Base-by-base conservation (phyloP, 2,113 vertebrate genomes). In the Eurypyga helias region DNA sequence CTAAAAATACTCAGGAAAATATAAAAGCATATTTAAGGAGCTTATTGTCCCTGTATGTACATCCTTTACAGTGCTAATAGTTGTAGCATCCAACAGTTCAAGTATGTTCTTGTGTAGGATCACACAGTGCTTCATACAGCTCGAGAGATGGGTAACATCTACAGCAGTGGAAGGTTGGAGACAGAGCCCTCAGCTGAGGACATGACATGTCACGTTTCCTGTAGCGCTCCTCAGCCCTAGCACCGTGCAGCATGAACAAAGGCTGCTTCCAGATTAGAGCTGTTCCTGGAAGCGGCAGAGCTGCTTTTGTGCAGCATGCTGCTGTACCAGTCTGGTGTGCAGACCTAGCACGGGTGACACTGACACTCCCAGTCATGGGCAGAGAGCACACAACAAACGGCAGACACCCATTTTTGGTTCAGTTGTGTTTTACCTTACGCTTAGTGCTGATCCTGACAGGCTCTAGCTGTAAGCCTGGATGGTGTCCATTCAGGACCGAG, bases 171-270 rank as follows among this genome's bases (percentile, higher is more conserved):
- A 93, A 13, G 43, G 2, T 67, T 71, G 26, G 25, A 88, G 54
- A 48, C 1, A 70, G 29, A 54, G 26, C 51, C 51, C 11, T 55
- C 21, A 62, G 43, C 31, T 67, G 36, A 34, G 29, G 70, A 28
- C 60, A 81, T 6, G 16, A 73, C 41, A 43, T 51, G 46, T 3
- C 3, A 2, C 29, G 29, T 31, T 93, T 80, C 36, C 29, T 17
- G 17, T 2, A 49, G 46, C 13, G 17, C 24, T 61, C 55, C 51
- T 83, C 5, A 34, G 60, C 26, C 43, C 45, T 0, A 0, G 58
- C 4, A 2, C 41, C 29, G 10, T 0, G 4, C 34, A 49, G 78
- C 83, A 58, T 76, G 48, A 71, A 58, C 11, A 36, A 34, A 55
- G 34, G 8, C 9, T 24, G 43, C 45, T 75, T 81, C 55, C 75